Evolutionary conservation across 2,113 vertebrate species (phyloP), one percentile per base, ranked within the genome.

Genomic region (Morone saxatilis): DNA sequence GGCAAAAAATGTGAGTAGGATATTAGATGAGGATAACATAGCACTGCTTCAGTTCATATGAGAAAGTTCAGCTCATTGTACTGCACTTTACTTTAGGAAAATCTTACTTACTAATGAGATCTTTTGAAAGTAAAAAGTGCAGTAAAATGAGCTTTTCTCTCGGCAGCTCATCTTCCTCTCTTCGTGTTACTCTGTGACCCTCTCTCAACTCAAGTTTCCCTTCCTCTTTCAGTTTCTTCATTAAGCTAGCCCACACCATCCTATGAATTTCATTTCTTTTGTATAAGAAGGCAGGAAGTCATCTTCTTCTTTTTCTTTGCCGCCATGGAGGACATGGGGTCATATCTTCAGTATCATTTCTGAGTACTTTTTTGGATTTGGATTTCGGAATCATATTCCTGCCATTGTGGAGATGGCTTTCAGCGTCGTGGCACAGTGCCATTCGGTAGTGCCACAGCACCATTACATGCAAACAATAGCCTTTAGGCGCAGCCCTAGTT

Each of bases 221-320:
- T 81, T 84, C 78, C 68, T 61, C 63, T 81, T 88, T 75, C 3
- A 17, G 16, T 81, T 84, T 79, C 68, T 61, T 59, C 60, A 22
- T 41, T 45, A 20, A 63, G 10, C n/a, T n/a, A 31, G 19, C 67
- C 31, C 25, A 76, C 22, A 17, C 2, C 17, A 45, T 69, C 11
- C 5, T 14, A 4, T 51, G 9, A 19, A 10, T 48, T 36, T 62
- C 0, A 43, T 60, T 48, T 41, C 47, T 80, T 45, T 20, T n/a
- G 2, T 20, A 51, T 53, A 19, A 59, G 11, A 22, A 51, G 7
- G 20, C 31, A 36, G 56, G n/a, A 50, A 36, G 36, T 80, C 4
- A 41, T 53, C 5, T 66, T 63, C 5, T 66, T 63, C 31, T 38
- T 4, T 50, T 53, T 59, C 51, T 66, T 47, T 11, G 4, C 47